Evolutionary conservation across 2,113 vertebrate species (phyloP).

Genomic region (Oophaga pumilio): DNA sequence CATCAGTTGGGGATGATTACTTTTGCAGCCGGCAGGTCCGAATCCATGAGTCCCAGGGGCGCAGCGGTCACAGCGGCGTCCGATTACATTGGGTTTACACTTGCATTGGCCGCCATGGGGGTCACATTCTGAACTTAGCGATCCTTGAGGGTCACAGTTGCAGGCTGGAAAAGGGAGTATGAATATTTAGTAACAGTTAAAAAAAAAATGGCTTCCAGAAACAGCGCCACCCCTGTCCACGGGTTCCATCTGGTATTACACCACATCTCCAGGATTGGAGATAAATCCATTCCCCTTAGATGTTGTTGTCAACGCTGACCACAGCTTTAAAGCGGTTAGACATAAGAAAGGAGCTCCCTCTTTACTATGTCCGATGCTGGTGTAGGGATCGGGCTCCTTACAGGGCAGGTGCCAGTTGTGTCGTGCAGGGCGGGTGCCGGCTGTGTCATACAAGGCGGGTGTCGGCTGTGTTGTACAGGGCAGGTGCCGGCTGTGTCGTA

Average conservation of each 20-base stretch:
- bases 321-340: too few species aligned
- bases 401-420: too few species aligned
- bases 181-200: background rate
- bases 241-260: background rate
- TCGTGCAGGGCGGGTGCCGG: too few species aligned
- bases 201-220: background rate
- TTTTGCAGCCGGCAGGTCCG: slow-evolving; percentile 83
- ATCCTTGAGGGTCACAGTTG: slow-evolving; percentile 89
- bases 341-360: too few species aligned
- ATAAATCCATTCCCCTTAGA: too few species aligned
- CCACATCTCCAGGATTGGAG: background rate
- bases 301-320: too few species aligned
- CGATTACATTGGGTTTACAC: slow-evolving; percentile 85
- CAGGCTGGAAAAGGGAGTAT: slow-evolving; percentile 75
- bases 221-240: background rate
- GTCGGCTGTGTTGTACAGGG: too few species aligned
- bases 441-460: too few species aligned
- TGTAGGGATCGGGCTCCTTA: too few species aligned
- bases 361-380: too few species aligned
- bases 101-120: slow-evolving; percentile 88
- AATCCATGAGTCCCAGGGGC: slow-evolving; percentile 87
- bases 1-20: slow-evolving; percentile 65
- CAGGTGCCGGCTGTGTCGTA: too few species aligned
- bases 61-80: slow-evolving; percentile 84
- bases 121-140: slow-evolving; percentile 84